Base-by-base conservation (phyloP, 2,113 vertebrate genomes). In the Salvelinus alpinus region DNA sequence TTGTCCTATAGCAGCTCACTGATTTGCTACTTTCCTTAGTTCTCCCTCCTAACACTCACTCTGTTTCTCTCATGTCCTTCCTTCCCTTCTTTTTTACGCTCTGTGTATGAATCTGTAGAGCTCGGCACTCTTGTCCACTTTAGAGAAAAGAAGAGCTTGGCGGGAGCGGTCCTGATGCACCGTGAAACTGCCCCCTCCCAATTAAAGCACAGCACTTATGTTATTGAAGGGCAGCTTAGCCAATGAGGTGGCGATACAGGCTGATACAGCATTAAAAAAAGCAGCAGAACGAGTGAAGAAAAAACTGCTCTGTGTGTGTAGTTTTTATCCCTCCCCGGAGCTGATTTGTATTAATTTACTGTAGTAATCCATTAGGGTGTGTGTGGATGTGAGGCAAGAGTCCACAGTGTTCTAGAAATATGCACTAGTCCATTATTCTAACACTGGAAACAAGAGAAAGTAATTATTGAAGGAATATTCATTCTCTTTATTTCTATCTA, bases 161-260 rank as follows among this genome's bases (percentile, higher is more conserved):
- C 69, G 86, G 85, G 87, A 87, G 78, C 85, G 80, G 51, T 84
- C 81, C 84, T 86, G 81, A 80, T 89, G 88, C 89, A 87, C 84
- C 85, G 88, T 84, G 89, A 83, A 90, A 90, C 82, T 82, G 82
- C 80, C 85, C 66, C 77, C 84, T 89, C 89, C 92, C 91, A 91
- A 90, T 90, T 92, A 92, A 91, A 92, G 84, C 85, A 80, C 85
- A 90, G 88, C 87, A 88, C 82, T 89, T 90, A 90, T 92, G 88
- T 92, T 92, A 92, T 88, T 91, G 92, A 93, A 90, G 83, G 89
- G 89, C 82, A 70, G 84, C 80, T 76, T 22, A 85, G 88, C 92
- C 92, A 93, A 93, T 93, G 87, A 86, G 88, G 78, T 88, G 71
- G 70, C 84, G 83, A 91, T 81, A 81, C 88, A 86, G 85, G 86